Percentiles rank a stretch among this genome's conserved stretches.
phyloP scores from a whole-genome alignment of 2,797 vertebrate species.

The Enteromius radiatus region DNA sequence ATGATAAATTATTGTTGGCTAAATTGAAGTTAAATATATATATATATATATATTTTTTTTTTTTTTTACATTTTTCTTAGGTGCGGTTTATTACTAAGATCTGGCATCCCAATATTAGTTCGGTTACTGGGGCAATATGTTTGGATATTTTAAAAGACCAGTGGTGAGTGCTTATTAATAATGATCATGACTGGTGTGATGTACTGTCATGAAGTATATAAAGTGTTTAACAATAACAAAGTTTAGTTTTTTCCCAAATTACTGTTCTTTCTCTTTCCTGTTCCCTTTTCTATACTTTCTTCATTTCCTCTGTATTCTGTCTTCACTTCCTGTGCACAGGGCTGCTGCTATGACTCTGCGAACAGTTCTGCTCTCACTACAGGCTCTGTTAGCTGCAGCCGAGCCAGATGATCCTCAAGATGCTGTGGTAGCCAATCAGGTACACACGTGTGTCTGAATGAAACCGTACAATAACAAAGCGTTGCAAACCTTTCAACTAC shows the following conservation, averaged over 20 bases:
- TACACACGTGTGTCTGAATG: slow-evolving; percentile 59
- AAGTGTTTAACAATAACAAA: not conserved
- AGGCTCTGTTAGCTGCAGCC: slow-evolving; percentile 95
- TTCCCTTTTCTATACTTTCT: not conserved
- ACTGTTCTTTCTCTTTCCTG: not conserved
- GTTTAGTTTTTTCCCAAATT: not conserved
- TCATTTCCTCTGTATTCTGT: slow-evolving; percentile 12
- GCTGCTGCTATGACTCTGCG: slow-evolving; percentile 98
- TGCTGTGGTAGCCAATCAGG: slow-evolving; percentile 98
- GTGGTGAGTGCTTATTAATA: slow-evolving; percentile 84
- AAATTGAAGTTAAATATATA: too few species aligned
- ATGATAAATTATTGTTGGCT: not conserved
- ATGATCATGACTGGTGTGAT: not conserved
- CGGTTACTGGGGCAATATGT: slow-evolving; percentile 98
- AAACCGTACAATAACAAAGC: not conserved
- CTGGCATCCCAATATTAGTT: slow-evolving; percentile 99
- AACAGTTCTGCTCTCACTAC: slow-evolving; percentile 97
- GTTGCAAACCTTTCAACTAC: not conserved
- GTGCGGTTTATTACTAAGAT: slow-evolving; percentile 99
- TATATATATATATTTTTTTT: too few species aligned
- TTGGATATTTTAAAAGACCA: slow-evolving; percentile 99
- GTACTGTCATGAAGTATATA: not conserved
- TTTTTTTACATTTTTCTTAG: slow-evolving; percentile 53
- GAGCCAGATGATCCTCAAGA: slow-evolving; percentile 99
- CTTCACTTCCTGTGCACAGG: slow-evolving; percentile 76